phyloP scores from a whole-genome alignment of 2,888 invertebrate genomes.

The Chrysodeixis includens region DNA sequence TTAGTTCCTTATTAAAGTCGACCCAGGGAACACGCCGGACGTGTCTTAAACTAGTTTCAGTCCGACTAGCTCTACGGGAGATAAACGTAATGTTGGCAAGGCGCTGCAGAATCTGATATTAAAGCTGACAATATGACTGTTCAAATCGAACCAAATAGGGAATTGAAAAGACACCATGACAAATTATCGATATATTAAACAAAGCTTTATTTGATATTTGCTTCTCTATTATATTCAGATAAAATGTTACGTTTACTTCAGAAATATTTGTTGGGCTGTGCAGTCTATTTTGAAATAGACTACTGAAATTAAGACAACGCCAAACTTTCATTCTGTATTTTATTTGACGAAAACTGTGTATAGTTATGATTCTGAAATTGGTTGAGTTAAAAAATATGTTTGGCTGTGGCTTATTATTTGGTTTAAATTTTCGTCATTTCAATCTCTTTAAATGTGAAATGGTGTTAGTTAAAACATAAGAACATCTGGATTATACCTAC shows the following conservation, averaged over 20 bases:
- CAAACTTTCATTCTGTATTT: too few species aligned
- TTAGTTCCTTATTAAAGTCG: constrained; percentile 19
- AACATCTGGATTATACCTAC: too few species aligned
- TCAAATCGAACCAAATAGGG: constrained; percentile 12
- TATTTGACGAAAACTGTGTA: too few species aligned
- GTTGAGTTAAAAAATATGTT: too few species aligned
- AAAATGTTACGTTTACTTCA: neutral
- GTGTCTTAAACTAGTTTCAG: constrained; percentile 26
- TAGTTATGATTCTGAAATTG: too few species aligned
- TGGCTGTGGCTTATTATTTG: too few species aligned
- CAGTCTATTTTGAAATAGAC: neutral
- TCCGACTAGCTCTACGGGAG: constrained; percentile 37
- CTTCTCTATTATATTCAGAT: neutral
- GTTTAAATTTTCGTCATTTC: too few species aligned
- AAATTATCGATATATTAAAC: neutral
- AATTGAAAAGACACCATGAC: neutral
- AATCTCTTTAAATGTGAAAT: too few species aligned
- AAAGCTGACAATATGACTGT: constrained; percentile 24
- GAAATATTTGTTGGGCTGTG: neutral
- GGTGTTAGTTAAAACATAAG: too few species aligned
- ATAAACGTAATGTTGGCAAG: constrained; percentile 29
- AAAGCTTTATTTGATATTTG: neutral
- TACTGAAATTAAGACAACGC: too few species aligned
- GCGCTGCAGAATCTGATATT: constrained; percentile 23
- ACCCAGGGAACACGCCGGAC: constrained; percentile 34